phyloP scores from a whole-genome alignment of 2,113 vertebrate genomes.

The Ophthalmolycus amberensis region DNA sequence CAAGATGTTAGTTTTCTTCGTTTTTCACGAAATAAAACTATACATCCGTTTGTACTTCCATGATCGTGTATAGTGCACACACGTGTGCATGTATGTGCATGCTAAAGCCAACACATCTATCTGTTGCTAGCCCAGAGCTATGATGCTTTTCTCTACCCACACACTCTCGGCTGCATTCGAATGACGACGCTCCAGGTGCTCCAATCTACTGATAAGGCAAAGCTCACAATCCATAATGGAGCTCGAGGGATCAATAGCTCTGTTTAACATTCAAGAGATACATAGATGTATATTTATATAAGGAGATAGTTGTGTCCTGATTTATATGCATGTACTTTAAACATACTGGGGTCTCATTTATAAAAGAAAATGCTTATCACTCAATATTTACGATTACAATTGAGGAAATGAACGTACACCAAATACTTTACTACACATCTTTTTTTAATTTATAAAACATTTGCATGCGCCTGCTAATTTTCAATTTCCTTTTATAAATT shows the following conservation, averaged over 20 bases:
- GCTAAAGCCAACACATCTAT: conserved; percentile 63
- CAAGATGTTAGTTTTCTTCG: neutral
- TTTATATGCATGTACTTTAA: conserved; percentile 7
- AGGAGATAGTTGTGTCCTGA: neutral
- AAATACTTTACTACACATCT: neutral
- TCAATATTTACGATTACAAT: too few species aligned
- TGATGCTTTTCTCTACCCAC: conserved; percentile 25
- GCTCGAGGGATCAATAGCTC: conserved; percentile 66
- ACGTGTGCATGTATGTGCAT: neutral
- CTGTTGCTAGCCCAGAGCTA: conserved; percentile 34
- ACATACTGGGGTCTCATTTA: conserved; percentile 7
- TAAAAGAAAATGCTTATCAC: neutral
- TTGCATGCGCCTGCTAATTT: neutral
- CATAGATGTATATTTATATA: conserved; percentile 32
- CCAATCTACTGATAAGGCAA: conserved; percentile 79
- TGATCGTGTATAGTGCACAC: neutral
- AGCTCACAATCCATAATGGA: conserved; percentile 80
- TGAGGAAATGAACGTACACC: too few species aligned
- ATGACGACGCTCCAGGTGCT: conserved; percentile 74
- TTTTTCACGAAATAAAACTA: conserved; percentile 9
- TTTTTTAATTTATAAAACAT: neutral
- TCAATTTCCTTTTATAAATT: neutral
- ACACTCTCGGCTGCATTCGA: conserved; percentile 66
- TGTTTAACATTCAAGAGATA: conserved; percentile 71
- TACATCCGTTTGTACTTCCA: neutral